phyloP scores from a whole-genome alignment of 2,797 vertebrate genomes.

The Bryconaethiops microstoma region DNA sequence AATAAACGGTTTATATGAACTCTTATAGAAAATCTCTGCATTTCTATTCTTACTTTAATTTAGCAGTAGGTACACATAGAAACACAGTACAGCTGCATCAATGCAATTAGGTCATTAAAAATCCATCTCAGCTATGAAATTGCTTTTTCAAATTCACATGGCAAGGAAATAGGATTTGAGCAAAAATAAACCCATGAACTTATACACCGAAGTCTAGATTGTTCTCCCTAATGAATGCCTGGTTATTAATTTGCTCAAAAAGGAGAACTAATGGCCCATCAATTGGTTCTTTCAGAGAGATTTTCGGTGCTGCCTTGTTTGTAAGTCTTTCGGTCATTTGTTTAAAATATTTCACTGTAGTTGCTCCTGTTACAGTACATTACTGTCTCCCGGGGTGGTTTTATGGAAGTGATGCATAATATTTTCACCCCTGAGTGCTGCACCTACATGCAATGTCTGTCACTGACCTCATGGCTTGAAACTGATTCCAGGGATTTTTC shows the following conservation, averaged over 20 bases:
- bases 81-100: not conserved
- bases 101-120: slow-evolving; percentile 25
- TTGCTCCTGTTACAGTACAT: not conserved
- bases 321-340: slow-evolving; percentile 3
- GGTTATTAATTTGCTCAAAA: slow-evolving; percentile 68
- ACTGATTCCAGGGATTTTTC: not conserved
- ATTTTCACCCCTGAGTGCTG: not conserved
- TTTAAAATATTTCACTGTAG: slow-evolving; percentile 2
- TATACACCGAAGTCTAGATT: slow-evolving; percentile 62
- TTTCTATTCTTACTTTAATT: not conserved
- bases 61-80: not conserved
- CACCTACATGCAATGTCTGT: not conserved
- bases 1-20: not conserved
- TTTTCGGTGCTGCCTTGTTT: not conserved
- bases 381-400: not conserved
- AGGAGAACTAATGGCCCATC: slow-evolving; percentile 36
- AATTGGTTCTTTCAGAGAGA: slow-evolving; percentile 17
- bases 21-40: not conserved
- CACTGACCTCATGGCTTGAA: not conserved
- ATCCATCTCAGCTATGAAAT: slow-evolving; percentile 23
- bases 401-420: not conserved
- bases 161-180: slow-evolving; percentile 26
- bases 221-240: slow-evolving; percentile 71
- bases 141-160: not conserved
- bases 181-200: slow-evolving; percentile 56